Conservation (phyloP, 2,113 vertebrate species). For the Plectropomus leopardus region DNA sequence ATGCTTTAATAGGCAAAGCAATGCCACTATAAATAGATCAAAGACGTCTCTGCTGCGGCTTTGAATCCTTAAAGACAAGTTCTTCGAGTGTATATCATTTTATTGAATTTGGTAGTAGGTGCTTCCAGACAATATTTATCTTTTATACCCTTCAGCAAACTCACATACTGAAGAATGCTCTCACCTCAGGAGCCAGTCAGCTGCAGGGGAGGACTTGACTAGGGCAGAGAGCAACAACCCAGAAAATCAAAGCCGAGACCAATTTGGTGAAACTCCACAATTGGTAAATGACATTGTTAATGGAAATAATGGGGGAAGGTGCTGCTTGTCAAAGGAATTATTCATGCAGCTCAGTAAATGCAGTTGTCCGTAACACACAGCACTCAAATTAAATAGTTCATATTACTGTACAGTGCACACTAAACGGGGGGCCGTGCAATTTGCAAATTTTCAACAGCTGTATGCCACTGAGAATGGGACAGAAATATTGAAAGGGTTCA, state of each 20-base stretch:
- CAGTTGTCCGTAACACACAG: slow-evolving; percentile 24
- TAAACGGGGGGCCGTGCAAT: neutral
- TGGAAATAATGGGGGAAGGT: slow-evolving; percentile 29
- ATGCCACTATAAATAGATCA: neutral
- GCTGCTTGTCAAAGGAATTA: slow-evolving; percentile 43
- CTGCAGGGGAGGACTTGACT: neutral
- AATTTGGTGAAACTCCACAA: slow-evolving; percentile 15
- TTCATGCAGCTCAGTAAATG: slow-evolving; percentile 26
- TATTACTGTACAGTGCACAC: slow-evolving; percentile 9
- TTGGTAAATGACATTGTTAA: slow-evolving; percentile 24
- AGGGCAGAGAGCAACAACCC: slow-evolving; percentile 1
- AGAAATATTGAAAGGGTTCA: slow-evolving; percentile 26
- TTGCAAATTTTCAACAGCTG: slow-evolving; percentile 8
- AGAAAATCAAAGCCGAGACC: slow-evolving; percentile 28
- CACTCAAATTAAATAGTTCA: slow-evolving; percentile 17
- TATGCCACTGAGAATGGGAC: neutral
- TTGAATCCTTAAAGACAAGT: neutral
- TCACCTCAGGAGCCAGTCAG: neutral
- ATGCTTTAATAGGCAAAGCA: neutral
- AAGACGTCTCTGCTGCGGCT: neutral
- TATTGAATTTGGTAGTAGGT: neutral
- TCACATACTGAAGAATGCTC: neutral
- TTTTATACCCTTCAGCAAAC: neutral
- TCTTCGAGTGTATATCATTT: neutral
- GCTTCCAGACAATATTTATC: neutral